phyloP scores from a whole-genome alignment of 2,888 invertebrate genomes.

The Pollenia angustigena region DNA sequence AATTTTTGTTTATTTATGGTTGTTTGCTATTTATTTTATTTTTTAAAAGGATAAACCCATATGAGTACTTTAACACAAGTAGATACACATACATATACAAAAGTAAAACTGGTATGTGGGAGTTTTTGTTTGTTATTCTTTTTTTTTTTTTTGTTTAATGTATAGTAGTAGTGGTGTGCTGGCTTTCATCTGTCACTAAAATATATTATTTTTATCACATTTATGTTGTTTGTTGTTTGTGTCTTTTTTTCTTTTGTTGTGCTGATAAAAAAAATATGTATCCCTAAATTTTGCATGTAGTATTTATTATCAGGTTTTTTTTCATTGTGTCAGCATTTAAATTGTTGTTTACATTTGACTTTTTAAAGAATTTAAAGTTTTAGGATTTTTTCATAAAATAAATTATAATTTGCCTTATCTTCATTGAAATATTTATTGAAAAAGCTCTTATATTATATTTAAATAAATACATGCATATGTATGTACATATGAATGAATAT shows the following conservation, averaged over 20 bases:
- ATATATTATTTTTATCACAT: slow-evolving; percentile 1
- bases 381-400: not conserved
- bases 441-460: too few species aligned
- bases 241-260: slow-evolving; percentile 1
- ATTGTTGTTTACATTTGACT: slow-evolving; percentile 3
- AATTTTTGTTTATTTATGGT: slow-evolving; percentile 1
- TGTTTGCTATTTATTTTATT: not conserved
- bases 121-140: not conserved
- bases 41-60: not conserved
- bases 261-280: not conserved
- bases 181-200: slow-evolving; percentile 19
- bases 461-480: too few species aligned
- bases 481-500: too few species aligned
- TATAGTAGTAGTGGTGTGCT: not conserved
- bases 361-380: not conserved
- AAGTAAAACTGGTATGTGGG: not conserved
- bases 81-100: not conserved
- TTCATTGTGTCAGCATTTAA: slow-evolving; percentile 2
- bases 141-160: not conserved
- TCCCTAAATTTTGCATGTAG: slow-evolving; percentile 21
- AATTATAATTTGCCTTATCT: not conserved
- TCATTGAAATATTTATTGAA: too few species aligned
- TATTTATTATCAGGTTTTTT: not conserved
- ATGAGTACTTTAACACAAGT: not conserved
- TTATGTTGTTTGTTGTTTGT: not conserved